Base-by-base conservation (phyloP, 1,140 invertebrate species). In the Asbolus verrucosus region DNA sequence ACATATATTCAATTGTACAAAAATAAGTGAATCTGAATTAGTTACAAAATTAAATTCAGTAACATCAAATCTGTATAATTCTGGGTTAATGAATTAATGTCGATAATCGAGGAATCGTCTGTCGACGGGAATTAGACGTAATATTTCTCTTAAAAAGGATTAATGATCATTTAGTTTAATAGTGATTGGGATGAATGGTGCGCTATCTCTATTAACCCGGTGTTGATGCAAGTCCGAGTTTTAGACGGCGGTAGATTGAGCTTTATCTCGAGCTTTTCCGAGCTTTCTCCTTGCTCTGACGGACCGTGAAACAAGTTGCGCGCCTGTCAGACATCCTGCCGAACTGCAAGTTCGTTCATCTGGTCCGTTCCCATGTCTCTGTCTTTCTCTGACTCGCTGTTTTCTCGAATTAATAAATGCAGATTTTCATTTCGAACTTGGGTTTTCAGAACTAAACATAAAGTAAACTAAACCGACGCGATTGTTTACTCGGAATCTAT, bases 291-390 rank as follows among this genome's bases (percentile, higher is more conserved):
- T 70, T 73, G 73, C 73, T 75, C 72, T 73, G 74, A 61, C 74
- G 72, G 70, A 75, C 67, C 74, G 74, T 73, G 74, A 75, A 75
- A 75, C 74, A 75, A 75, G 74, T 70, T 73, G 73, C 71, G 71
- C 67, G 67, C 63, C 72, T 68, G 69, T 67, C 68, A 68, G 69
- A 61, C 68, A 31, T 54, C 65, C 65, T 46, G 43, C 59, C 36
- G 59, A 62, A 62, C 59, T 38, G 31, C 59, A 62, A 62, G 18
- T 21, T 62, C 36, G 59, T 15, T 62, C 59, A 62, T 62, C 66
- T 68, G 66, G 15, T n/a, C 24, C 43, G 59, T 68, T 68, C 66
- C 66, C 66, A 68, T 68, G 31, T 33, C 33, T 16, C 21, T 33
- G 59, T 39, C 59, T 62, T 16, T 8, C 33, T 62, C 59, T 27